Evolutionary conservation across 2,113 vertebrate species (phyloP), one percentile per base, ranked within the genome.

Genomic region (Argyrosomus japonicus): DNA sequence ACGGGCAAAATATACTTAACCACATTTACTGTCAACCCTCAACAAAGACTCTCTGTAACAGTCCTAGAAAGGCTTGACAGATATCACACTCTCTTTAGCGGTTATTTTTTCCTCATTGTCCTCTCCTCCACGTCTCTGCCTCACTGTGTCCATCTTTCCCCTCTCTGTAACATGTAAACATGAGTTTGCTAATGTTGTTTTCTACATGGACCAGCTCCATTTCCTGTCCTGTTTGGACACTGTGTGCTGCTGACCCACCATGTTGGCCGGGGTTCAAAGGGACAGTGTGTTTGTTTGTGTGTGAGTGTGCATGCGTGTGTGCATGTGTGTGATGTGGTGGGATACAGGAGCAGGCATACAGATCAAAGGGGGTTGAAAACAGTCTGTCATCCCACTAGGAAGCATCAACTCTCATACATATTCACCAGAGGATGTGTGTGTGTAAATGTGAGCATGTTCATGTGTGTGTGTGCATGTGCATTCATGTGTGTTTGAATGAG

Each of bases 201-300:
- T 75, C 62, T 8, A 54, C 64, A 68, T 64, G 62, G 83, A 81
- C 36, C 23, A 0, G 70, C 60, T 85, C 77, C 79, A 84, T 87
- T 83, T 89, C 76, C 69, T 82, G 87, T 73, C 65, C 85, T 84
- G 43, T 70, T 61, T 84, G 72, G 82, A 79, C 53, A 4, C 65
- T 29, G 69, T 58, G 69, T 69, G 80, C 63, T 64, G 51, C 64
- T 74, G 75, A 88, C 76, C 86, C 87, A 62, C 63, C 36, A 36
- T 83, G 47, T 89, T 92, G 91, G 92, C 86, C 25, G 0, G 51
- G 54, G 88, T 91, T 93, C 90, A 93, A 91, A 93, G 88, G 77
- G 84, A 85, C 75, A 81, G 68, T 64, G 67, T 81, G 82, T 85
- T 50, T 88, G 78, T 81, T 32, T 81, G 68, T 83, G 72, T 67